Conservation (phyloP, 1,140 invertebrate species). For the Solen grandis region DNA sequence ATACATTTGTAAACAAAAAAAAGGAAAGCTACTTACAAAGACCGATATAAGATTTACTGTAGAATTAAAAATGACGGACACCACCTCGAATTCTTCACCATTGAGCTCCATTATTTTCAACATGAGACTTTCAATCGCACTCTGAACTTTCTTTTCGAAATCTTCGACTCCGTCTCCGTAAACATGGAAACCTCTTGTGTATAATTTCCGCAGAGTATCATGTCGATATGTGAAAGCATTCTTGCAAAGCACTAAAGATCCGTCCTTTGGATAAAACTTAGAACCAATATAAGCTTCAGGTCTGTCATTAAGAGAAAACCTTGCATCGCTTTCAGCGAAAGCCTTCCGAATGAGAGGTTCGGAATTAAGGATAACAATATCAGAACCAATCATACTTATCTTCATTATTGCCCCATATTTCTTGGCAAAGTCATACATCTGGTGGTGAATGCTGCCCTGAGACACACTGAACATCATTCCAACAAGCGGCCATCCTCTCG, state of each 20-base stretch:
- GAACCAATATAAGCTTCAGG: neutral
- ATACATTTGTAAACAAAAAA: too few relatives aligned
- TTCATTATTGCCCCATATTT: neutral
- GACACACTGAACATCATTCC: neutral
- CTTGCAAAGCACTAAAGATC: neutral
- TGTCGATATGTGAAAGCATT: neutral
- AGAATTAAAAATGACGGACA: neutral
- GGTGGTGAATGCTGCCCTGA: neutral
- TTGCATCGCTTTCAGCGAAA: neutral
- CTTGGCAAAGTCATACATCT: neutral
- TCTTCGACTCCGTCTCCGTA: neutral
- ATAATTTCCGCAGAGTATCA: neutral
- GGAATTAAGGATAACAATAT: neutral
- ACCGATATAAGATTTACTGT: neutral
- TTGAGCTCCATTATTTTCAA: neutral
- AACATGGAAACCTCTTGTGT: neutral
- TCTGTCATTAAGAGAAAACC: neutral
- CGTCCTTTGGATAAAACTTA: neutral
- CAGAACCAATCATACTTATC: neutral
- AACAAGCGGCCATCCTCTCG: neutral
- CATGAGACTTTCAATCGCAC: neutral
- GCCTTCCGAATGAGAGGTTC: neutral
- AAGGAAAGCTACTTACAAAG: neutral
- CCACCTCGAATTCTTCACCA: neutral
- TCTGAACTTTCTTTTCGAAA: neutral